phyloP scores from a whole-genome alignment of 2,888 invertebrate species.

The Reticulitermes lucifugus region DNA sequence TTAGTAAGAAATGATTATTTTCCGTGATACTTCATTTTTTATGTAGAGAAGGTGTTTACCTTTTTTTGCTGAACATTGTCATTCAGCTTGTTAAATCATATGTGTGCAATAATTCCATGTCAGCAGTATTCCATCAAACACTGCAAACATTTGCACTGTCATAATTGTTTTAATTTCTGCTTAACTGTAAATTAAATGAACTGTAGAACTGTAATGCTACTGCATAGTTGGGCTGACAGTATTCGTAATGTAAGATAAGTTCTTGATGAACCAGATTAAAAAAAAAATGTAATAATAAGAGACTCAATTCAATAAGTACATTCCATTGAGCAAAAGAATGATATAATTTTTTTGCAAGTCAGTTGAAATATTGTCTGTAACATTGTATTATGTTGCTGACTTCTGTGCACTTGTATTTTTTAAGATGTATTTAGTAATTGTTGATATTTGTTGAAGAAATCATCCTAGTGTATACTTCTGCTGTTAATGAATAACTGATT shows the following conservation, averaged over 20 bases:
- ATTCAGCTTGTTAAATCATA: not conserved
- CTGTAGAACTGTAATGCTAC: not conserved
- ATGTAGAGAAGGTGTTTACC: no score
- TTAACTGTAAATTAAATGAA: not conserved
- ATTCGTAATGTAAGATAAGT: not conserved
- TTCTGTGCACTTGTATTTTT: conserved; percentile 6
- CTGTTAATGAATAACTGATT: not conserved
- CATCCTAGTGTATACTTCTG: conserved; percentile 4
- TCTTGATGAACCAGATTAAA: not conserved
- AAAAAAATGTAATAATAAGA: not conserved
- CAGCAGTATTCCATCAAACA: not conserved
- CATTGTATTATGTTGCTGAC: not conserved
- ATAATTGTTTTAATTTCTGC: not conserved
- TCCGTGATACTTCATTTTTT: no score
- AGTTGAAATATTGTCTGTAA: not conserved
- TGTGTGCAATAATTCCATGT: not conserved
- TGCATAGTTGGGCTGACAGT: not conserved
- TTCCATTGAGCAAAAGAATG: not conserved
- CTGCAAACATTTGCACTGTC: not conserved
- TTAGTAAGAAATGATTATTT: no score
- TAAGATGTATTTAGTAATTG: not conserved
- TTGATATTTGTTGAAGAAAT: not conserved
- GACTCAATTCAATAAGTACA: not conserved
- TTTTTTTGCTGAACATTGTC: no score
- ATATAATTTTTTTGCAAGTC: not conserved